Base-by-base conservation (phyloP, 2,888 invertebrate species). In the Synergus japonicus region DNA sequence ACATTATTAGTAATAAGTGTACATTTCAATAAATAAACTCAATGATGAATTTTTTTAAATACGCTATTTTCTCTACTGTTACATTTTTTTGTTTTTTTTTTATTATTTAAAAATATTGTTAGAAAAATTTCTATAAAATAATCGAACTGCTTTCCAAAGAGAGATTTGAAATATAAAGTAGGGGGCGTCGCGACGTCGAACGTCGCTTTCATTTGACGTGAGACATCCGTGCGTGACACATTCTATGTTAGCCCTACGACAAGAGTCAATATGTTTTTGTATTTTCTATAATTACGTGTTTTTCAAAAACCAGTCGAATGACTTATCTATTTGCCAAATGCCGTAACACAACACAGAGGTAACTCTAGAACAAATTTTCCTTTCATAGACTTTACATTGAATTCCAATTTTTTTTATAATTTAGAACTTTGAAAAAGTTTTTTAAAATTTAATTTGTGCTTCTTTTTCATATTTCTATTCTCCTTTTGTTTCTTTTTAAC, bases 221-320 rank as follows among this genome's bases (percentile, higher is more conserved):
- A 29, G 49, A 37, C 54, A 49, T 54, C 54, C 73, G 37, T 15
- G 54, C 29, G 54, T 73, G 73, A 73, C 66, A 73, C 54, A 54
- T 73, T 49, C 49, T 12, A n/a, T 73, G 54, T 73, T 69, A 4
- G 5, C 3, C 29, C 12, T 29, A 63, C 29, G 63, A 13, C 29
- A 63, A 5, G 15, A 29, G 13, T 49, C 5, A 69, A 15, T 15
- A 73, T 13, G 10, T 49, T 73, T 37, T 54, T 37, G 2, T 73
- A 37, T 73, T 54, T 73, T 37, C 29, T 29, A 29, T 37, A 9
- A 29, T 18, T 22, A 44, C 13, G 46, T 37, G 69, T 37, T 15
- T 73, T 9, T 67, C 13, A 5, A 13, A 12, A 13, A 12, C 46
- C 1, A 46, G 46, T 46, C 13, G 46, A 46, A 18, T 29, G 18